Evolutionary conservation across 2,888 invertebrate species (phyloP).

Genomic region (Blomia tropicalis): DNA sequence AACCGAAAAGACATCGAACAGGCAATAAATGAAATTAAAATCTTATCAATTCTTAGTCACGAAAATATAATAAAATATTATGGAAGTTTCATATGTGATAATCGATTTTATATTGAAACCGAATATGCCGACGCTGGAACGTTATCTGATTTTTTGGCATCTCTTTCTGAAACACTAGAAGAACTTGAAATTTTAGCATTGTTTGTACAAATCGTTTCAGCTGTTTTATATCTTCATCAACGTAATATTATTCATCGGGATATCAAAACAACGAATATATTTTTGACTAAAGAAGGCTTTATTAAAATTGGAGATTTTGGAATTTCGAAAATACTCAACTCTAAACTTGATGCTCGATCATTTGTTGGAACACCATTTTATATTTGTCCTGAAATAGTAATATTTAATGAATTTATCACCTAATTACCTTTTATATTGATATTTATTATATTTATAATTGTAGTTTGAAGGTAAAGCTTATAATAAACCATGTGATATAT

Average conservation of each 20-base stretch:
- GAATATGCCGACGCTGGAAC: constrained; percentile 60
- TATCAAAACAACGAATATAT: constrained; percentile 56
- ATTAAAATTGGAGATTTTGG: constrained; percentile 60
- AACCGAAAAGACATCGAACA: constrained; percentile 36
- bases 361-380: constrained; percentile 57
- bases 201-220: constrained; percentile 51
- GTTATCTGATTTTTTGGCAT: constrained; percentile 47
- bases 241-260: constrained; percentile 49
- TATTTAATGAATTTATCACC: constrained; percentile 31
- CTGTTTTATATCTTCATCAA: constrained; percentile 53
- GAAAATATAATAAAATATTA: constrained; percentile 57
- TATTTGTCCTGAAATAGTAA: constrained; percentile 55
- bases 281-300: constrained; percentile 48
- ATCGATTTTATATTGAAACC: constrained; percentile 56
- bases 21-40: constrained; percentile 46
- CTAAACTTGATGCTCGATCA: constrained; percentile 47
- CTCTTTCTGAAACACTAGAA: constrained; percentile 42
- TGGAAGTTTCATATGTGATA: constrained; percentile 55
- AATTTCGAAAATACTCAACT: constrained; percentile 55
- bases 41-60: constrained; percentile 51
- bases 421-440: constrained; percentile 33
- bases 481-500: constrained; percentile 58
- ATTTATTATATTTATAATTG: constrained; percentile 8
- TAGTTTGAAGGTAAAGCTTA: constrained; percentile 59
- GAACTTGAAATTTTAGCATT: constrained; percentile 48